These are phyloP conservation scores for Lepidurus arcticus DNA, from an alignment of 1,140 invertebrate species.

Conservation along the genomic window DNA sequence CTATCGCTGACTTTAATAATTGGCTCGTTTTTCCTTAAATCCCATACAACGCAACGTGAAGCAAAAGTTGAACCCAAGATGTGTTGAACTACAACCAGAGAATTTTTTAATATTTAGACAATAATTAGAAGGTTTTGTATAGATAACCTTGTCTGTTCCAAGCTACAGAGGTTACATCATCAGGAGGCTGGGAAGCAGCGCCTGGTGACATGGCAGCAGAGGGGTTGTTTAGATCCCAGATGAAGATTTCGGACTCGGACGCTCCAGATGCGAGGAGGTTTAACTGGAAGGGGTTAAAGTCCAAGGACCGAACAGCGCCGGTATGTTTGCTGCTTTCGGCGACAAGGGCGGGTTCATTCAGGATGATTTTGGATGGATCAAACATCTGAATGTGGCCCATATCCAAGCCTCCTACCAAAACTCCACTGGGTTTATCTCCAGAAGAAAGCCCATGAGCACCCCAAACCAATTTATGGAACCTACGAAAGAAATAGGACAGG, in stretches of 20 bases:
- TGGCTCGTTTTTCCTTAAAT: constrained; percentile 89
- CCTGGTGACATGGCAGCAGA: constrained; percentile 84
- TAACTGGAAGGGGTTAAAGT: constrained; percentile 78
- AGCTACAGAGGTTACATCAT: constrained; percentile 81
- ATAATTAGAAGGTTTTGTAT: constrained; percentile 32
- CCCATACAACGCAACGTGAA: constrained; percentile 88
- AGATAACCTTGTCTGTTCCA: constrained; percentile 78
- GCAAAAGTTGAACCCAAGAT: constrained; percentile 89
- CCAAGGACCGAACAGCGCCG: constrained; percentile 75
- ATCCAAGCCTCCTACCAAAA: constrained; percentile 85
- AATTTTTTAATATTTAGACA: constrained; percentile 41
- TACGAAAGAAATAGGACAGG: neutral
- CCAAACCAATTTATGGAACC: constrained; percentile 91
- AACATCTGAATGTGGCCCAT: constrained; percentile 80
- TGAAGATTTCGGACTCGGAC: constrained; percentile 87
- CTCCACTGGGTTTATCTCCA: constrained; percentile 54
- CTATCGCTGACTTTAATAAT: constrained; percentile 62
- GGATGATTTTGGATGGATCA: constrained; percentile 67
- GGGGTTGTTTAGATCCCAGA: constrained; percentile 92
- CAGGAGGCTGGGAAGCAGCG: constrained; percentile 71
- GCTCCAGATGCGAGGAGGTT: constrained; percentile 87
- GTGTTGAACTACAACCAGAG: constrained; percentile 62
- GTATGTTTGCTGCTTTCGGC: constrained; percentile 72
- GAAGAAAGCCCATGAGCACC: constrained; percentile 55
- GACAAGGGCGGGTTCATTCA: constrained; percentile 52